Evolutionary conservation across 2,797 vertebrate species (phyloP), one percentile per base, ranked within the genome.

Genomic region (Cirrhinus molitorella): DNA sequence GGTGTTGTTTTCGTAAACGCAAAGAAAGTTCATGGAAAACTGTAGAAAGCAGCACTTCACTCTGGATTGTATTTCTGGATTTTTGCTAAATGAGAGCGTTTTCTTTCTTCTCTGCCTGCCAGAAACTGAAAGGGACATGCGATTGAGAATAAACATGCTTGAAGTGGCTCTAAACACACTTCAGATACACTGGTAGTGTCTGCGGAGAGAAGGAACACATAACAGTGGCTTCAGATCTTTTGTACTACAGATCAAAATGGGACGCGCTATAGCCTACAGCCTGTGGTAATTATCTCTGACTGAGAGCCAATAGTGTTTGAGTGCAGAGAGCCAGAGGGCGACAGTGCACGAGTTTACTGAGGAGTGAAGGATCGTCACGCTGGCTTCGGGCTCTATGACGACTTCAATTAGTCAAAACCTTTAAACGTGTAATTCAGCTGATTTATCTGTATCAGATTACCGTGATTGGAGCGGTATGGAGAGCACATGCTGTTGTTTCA

Each of bases 221-320:
- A 74, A 51, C 49, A 45, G 17, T 63, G 47, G 53, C 43, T 79
- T 47, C 43, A 53, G 45, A 51, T 74, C 47, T 71, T 84, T 73
- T 72, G 77, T 80, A 67, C 51, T 74, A 37, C 1, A 55, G 70
- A 85, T 80, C 61, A 80, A 85, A 85, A 74, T 85, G 51, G 83
- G 78, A 55, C 83, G 31, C 28, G 37, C 70, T 75, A 40, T 63
- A 84, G 75, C 82, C 82, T 63, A 19, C 65, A 77, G 82, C 74
- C 49, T 51, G 28, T 79, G 66, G 66, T 84, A 80, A 84, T 80
- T 65, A 73, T 85, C 78, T 76, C 63, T 70, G 79, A 25, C 53
- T 73, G 70, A 34, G 70, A 73, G 82, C 66, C 75, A 51, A 34
- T 7, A 51, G 55, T 71, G 43, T 75, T 55, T 67, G 57, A 75